phyloP scores from a whole-genome alignment of 1,140 invertebrate genomes.

The Achatina immaculata region DNA sequence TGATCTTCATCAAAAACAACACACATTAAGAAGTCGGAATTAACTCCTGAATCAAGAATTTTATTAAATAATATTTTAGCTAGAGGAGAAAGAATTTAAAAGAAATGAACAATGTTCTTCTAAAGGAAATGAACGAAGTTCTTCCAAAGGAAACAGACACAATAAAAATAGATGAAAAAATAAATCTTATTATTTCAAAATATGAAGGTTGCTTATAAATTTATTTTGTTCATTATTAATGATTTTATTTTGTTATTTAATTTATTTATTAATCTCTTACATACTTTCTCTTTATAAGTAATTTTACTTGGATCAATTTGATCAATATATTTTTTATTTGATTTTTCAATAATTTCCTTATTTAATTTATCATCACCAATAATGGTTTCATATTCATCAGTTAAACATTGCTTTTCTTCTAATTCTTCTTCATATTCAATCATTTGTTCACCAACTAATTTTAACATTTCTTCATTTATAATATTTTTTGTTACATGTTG shows the following conservation, averaged over 20 bases:
- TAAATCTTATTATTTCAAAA: constrained; percentile 4
- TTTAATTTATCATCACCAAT: constrained; percentile 8
- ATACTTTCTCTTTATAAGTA: background rate
- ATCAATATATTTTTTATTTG: constrained; percentile 9
- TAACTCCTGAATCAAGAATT: background rate
- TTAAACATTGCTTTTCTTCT: background rate
- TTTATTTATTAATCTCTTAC: background rate
- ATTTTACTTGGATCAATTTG: background rate
- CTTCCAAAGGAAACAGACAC: background rate
- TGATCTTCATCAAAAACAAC: background rate
- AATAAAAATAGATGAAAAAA: constrained; percentile 9
- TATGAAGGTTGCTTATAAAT: constrained; percentile 12
- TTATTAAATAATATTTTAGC: constrained; percentile 13
- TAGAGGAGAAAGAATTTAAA: background rate
- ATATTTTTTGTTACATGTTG: constrained; percentile 1
- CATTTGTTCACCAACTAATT: constrained; percentile 11
- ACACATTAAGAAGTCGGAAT: background rate
- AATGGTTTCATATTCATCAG: background rate
- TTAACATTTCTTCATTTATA: constrained; percentile 4
- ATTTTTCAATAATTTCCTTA: constrained; percentile 9
- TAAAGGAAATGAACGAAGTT: background rate
- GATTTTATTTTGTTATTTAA: constrained; percentile 8
- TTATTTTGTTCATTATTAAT: constrained; percentile 1
- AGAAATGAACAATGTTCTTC: background rate
- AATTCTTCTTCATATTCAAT: constrained; percentile 15